Conservation (phyloP, 2,888 invertebrate species). For the Girardia tigrina region DNA sequence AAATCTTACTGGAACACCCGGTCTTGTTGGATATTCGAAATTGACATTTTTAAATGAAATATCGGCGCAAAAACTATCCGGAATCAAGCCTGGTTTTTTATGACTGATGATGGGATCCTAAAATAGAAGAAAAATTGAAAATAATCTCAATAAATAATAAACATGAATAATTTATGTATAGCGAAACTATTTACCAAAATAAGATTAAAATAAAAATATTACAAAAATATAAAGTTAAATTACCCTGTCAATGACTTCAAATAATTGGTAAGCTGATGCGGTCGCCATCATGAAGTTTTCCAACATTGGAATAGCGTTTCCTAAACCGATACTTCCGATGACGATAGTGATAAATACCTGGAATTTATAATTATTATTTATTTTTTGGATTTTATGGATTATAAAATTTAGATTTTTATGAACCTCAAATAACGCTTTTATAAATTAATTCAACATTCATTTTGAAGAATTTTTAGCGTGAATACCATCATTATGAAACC, state of each 20-base stretch:
- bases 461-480: too few species aligned
- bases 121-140: neutral
- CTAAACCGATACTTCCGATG: neutral
- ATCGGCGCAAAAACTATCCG: neutral
- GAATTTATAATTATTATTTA: neutral
- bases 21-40: constrained; percentile 17
- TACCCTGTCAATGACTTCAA: neutral
- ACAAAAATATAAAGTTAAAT: too few species aligned
- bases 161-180: too few species aligned
- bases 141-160: too few species aligned
- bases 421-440: too few species aligned
- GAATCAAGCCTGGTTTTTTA: neutral
- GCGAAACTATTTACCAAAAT: too few species aligned
- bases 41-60: constrained; percentile 7
- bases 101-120: neutral
- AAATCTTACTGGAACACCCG: neutral
- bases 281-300: constrained; percentile 8
- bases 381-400: too few species aligned
- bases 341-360: neutral
- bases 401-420: too few species aligned
- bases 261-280: neutral
- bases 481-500: too few species aligned
- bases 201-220: too few species aligned
- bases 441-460: too few species aligned
- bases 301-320: neutral